Evolutionary conservation across 2,797 vertebrate genomes (phyloP).

Genomic region (Tenualosa ilisha): DNA sequence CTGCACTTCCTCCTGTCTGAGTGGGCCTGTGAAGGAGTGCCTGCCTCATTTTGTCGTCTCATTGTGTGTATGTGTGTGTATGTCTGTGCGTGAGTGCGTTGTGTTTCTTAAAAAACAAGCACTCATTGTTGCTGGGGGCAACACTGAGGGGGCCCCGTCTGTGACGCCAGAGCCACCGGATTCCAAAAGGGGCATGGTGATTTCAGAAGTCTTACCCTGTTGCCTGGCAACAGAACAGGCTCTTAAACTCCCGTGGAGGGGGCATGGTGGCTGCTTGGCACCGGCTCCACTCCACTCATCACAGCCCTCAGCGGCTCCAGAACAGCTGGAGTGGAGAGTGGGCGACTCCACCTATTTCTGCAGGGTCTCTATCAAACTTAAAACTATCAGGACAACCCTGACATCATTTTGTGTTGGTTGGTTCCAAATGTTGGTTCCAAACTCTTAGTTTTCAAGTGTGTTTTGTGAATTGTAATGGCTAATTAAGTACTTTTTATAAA

Average conservation of each 20-base stretch:
- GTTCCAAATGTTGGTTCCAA: not conserved
- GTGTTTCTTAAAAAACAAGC: slow-evolving; percentile 19
- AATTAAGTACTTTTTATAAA: too few species aligned
- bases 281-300: not conserved
- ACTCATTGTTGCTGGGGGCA: slow-evolving; percentile 35
- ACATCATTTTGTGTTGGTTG: too few species aligned
- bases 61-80: not conserved
- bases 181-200: slow-evolving; percentile 45
- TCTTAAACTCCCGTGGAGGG: not conserved
- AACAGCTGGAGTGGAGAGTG: not conserved
- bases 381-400: too few species aligned
- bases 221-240: slow-evolving; percentile 51
- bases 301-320: not conserved
- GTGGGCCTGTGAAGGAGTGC: not conserved
- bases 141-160: not conserved
- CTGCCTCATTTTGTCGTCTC: not conserved
- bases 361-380: not conserved
- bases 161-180: not conserved
- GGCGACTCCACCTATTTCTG: not conserved
- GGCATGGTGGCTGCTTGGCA: not conserved
- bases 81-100: not conserved
- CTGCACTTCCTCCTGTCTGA: not conserved
- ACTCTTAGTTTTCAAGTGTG: not conserved
- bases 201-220: slow-evolving; percentile 55
- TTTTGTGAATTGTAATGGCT: too few species aligned